Base-by-base conservation (phyloP, 1,140 invertebrate genomes). In the Drosophila setifemur region DNA sequence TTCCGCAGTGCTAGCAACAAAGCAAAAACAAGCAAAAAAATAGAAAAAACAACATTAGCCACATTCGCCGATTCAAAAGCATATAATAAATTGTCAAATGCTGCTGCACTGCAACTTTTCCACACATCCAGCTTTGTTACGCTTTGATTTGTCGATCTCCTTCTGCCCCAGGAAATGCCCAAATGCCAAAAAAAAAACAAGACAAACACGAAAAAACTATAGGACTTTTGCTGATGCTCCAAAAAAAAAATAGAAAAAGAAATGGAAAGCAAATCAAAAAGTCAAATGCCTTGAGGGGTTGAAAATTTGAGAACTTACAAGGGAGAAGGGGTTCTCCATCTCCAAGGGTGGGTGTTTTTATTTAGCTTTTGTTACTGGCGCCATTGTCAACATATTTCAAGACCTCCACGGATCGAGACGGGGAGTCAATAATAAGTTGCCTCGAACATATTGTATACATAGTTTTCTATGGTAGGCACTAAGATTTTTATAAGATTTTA, bases 311-410 rank as follows among this genome's bases (percentile, higher is more conserved):
- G 50, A 47, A 33, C 28, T 23, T 39, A 64, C 25, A 44, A 19
- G 14, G 25, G 25, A n/a, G 19, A 6, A 50, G 16, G 53, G 37
- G 11, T 16, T 7, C 23, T 18, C 35, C 26, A 26, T 14, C n/a
- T 31, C 11, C 23, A 28, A 39, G 49, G 18, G 4, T 35, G 25
- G 28, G 44, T 49, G 33, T 39, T 48, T 47, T 52, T 60, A 55
- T 49, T 58, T 63, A 39, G 48, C 60, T 68, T 82, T 83, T 85
- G 69, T 85, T 78, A 49, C 57, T 79, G 81, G 81, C 81, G 81
- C 81, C 81, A 75, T 86, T 86, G 81, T 86, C 81, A 86, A 86
- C 81, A 86, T 86, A 86, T 87, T 86, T 86, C 81, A 85, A 64
- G 57, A 63, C 50, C 44, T 37, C 54, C 40, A 5, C 19, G 19